These are phyloP conservation scores for Scomberomorus guttatus DNA, from an alignment of 2,797 vertebrate species.

Conservation along the genomic window DNA sequence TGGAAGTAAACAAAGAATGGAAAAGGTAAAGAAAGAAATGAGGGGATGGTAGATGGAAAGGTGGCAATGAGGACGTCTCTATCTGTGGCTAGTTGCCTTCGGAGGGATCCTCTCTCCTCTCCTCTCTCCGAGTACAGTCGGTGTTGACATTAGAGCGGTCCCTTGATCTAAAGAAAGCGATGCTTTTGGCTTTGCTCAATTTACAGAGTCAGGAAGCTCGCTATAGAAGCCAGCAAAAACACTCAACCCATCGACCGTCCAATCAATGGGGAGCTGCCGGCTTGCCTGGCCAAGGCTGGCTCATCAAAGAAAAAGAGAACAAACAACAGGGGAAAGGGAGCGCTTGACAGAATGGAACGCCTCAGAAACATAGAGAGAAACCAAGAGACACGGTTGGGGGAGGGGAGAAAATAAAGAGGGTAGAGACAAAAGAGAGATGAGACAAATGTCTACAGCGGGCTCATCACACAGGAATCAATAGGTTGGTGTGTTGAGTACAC, in stretches of 20 bases:
- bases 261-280: slow-evolving; percentile 80
- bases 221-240: slow-evolving; percentile 71
- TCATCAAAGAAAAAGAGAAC: slow-evolving; percentile 80
- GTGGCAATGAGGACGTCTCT: slow-evolving; percentile 53
- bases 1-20: slow-evolving; percentile 67
- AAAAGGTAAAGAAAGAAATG: slow-evolving; percentile 44
- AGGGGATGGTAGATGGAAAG: slow-evolving; percentile 48
- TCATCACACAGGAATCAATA: slow-evolving; percentile 72
- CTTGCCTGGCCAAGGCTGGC: slow-evolving; percentile 66
- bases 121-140: slow-evolving; percentile 27
- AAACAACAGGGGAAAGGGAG: slow-evolving; percentile 74
- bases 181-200: slow-evolving; percentile 74
- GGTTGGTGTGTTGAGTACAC: slow-evolving; percentile 59
- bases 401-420: neutral
- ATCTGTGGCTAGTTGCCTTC: slow-evolving; percentile 36
- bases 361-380: slow-evolving; percentile 68
- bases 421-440: slow-evolving; percentile 63
- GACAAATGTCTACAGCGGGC: slow-evolving; percentile 58
- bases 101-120: slow-evolving; percentile 23
- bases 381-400: slow-evolving; percentile 36
- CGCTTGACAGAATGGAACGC: slow-evolving; percentile 76
- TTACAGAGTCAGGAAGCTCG: slow-evolving; percentile 71
- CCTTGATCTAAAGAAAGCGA: slow-evolving; percentile 67
- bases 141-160: slow-evolving; percentile 53
- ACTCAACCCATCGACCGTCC: slow-evolving; percentile 80